A percentile compares a stretch with the other conserved stretches of the same genome.
Conservation (phyloP, 2,113 vertebrate genomes). For the Trichechus manatus region DNA sequence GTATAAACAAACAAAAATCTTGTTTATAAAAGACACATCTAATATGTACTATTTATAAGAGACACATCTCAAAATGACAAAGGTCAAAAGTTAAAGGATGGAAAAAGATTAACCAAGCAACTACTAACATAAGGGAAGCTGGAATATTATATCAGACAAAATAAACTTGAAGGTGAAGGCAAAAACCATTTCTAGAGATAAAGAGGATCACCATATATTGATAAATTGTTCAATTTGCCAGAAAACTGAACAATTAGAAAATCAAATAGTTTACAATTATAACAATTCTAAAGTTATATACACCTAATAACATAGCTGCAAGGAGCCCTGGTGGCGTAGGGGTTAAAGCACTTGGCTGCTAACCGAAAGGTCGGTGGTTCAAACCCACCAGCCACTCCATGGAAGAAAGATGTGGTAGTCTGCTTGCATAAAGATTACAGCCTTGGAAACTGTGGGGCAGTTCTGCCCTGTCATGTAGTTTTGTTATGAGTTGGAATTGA, state of each 20-base stretch:
- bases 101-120: not conserved
- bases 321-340: no score
- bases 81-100: not conserved
- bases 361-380: no score
- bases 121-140: not conserved
- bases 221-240: conserved; percentile 35
- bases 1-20: not conserved
- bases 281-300: conserved; percentile 59
- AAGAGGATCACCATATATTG: conserved; percentile 30
- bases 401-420: no score
- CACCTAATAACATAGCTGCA: not conserved
- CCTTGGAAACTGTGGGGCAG: no score
- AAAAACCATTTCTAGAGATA: conserved; percentile 44
- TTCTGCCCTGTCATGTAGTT: no score
- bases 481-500: no score
- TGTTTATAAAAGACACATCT: not conserved
- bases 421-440: no score
- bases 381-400: no score
- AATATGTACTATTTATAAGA: conserved; percentile 5
- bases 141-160: not conserved
- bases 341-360: no score
- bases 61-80: not conserved
- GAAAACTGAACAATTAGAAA: not conserved
- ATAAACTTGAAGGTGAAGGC: conserved; percentile 32
- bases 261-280: not conserved